Percentiles rank a stretch among this genome's conserved stretches.
Evolutionary conservation across 2,797 vertebrate species (phyloP).

Genomic region (Etheostoma nigrum): DNA sequence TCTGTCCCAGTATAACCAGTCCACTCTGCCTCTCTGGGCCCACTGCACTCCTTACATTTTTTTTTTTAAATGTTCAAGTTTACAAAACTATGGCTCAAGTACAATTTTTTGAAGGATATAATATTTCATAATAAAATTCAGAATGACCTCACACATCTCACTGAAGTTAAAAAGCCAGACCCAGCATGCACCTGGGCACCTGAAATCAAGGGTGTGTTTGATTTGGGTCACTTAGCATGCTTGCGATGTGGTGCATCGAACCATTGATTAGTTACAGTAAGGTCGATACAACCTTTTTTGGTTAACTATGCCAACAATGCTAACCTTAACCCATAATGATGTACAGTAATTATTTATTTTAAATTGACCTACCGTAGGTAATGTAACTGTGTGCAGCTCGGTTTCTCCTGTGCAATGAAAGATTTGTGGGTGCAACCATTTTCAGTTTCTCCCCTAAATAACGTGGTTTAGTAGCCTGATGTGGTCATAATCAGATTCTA

Average conservation of each 20-base stretch:
- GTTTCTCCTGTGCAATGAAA: neutral
- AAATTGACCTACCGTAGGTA: neutral
- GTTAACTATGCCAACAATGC: too few species aligned
- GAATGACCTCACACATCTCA: neutral
- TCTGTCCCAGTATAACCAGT: neutral
- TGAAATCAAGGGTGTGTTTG: accelerated
- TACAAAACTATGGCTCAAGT: too few species aligned
- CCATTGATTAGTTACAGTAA: neutral
- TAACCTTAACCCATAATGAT: neutral
- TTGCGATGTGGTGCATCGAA: neutral
- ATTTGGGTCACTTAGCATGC: neutral
- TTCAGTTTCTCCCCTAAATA: neutral
- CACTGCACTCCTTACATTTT: too few species aligned
- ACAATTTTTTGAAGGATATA: too few species aligned
- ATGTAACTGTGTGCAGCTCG: neutral
- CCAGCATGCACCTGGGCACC: neutral
- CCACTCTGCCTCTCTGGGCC: neutral
- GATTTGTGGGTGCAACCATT: neutral
- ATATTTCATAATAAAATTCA: too few species aligned
- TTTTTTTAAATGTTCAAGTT: too few species aligned
- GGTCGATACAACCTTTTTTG: too few species aligned
- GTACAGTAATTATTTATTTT: neutral
- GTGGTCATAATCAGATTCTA: too few species aligned
- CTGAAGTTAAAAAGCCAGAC: too few species aligned
- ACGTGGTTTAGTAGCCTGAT: neutral